Percentiles rank a stretch among this genome's conserved stretches.
These are phyloP conservation scores for Apolygus lucorum DNA, from an alignment of 1,140 invertebrate genomes.

Conservation along the genomic window DNA sequence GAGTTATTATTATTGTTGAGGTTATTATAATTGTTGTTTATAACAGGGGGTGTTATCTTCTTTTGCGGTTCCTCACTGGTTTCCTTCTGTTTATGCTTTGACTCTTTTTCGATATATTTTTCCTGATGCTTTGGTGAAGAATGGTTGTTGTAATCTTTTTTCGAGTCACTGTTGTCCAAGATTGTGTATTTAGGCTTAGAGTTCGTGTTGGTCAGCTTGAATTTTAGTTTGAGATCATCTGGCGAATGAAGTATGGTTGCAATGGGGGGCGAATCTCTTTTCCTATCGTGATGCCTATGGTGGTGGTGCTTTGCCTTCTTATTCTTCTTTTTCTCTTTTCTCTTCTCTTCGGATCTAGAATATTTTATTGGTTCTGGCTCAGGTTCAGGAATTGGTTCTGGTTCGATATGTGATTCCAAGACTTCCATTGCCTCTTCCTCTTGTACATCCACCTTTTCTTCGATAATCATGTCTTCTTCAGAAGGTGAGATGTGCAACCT, in stretches of 20 bases:
- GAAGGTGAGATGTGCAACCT: slow-evolving; percentile 22
- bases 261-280: slow-evolving; percentile 28
- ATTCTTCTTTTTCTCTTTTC: slow-evolving; percentile 34
- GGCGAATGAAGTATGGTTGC: slow-evolving; percentile 35
- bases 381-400: slow-evolving; percentile 16
- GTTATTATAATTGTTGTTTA: slow-evolving; percentile 18
- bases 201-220: slow-evolving; percentile 33
- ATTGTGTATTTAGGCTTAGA: slow-evolving; percentile 23
- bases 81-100: not conserved
- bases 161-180: slow-evolving; percentile 13
- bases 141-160: slow-evolving; percentile 14
- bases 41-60: not conserved
- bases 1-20: not conserved
- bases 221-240: slow-evolving; percentile 36
- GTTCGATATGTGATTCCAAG: slow-evolving; percentile 23
- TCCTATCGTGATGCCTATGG: slow-evolving; percentile 28
- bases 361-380: slow-evolving; percentile 21
- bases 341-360: slow-evolving; percentile 21
- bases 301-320: slow-evolving; percentile 36
- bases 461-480: slow-evolving; percentile 23
- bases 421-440: slow-evolving; percentile 31
- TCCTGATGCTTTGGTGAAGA: not conserved
- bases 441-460: slow-evolving; percentile 18
- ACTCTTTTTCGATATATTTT: not conserved
- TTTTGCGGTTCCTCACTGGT: not conserved